Base-by-base conservation (phyloP, 2,797 vertebrate species). In the Pipistrellus pygmaeus region DNA sequence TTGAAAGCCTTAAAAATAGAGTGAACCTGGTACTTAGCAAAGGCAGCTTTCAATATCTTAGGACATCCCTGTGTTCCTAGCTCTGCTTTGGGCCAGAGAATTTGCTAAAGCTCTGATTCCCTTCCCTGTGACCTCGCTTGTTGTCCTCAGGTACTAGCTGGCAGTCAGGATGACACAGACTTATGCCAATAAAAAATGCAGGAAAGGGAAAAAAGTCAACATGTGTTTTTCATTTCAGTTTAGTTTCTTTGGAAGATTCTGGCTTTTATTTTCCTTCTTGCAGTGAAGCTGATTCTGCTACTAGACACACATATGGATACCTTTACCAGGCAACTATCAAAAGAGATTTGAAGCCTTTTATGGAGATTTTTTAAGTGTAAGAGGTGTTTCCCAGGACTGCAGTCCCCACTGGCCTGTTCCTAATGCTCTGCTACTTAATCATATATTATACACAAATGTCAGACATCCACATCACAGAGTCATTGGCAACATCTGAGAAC, bases 1-100 rank as follows among this genome's bases (percentile, higher is more conserved):
- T 83, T 73, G 68, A 89, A 91, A 95, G 71, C 86, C 92, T 91
- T 91, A 89, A 93, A 95, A 95, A 85, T 89, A 93, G 91, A 88
- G 71, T 84, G 83, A 90, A 53, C 64, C 30, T 72, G 38, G n/a
- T 88, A 68, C 69, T 90, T 88, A 32, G 69, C 35, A 92, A 94
- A 90, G 25, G 64, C 38, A 11, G 38, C 35, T 68, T 82, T 88
- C 27, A 23, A 6, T 90, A 25, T 84, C 51, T 60, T 60, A 92
- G 51, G 82, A n/a, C 0, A 3, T 21, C 35, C 25, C 75, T 83
- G 69, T 71, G 69, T 30, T 92, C 75, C 73, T 60, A 27, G 64
- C 41, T 83, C 89, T 72, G 76, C 46, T 15, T 76, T 55, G 55
- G 85, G 30, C 80, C 12, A 4, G 44, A 18, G 51, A 57, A 72